Evolutionary conservation across 2,113 vertebrate species (phyloP).

Genomic region (Camelus dromedarius): DNA sequence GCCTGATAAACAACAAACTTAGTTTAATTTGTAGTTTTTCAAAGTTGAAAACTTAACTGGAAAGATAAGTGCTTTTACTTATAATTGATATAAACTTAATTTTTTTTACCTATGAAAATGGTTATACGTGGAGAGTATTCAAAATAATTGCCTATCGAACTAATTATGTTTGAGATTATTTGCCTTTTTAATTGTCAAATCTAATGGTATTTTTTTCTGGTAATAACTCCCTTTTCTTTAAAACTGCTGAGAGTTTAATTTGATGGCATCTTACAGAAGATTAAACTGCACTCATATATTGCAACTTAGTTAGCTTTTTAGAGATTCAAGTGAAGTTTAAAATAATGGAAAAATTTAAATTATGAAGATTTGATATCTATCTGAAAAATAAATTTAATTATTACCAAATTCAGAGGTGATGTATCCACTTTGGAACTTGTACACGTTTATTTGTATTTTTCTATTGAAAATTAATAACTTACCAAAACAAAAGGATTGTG

Average conservation of each 20-base stretch:
- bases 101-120: conserved; percentile 46
- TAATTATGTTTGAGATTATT: conserved; percentile 62
- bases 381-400: conserved; percentile 75
- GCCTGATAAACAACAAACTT: conserved; percentile 43
- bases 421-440: conserved; percentile 60
- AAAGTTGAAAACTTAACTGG: conserved; percentile 64
- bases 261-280: conserved; percentile 65
- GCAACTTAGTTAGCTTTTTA: conserved; percentile 71
- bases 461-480: conserved; percentile 66
- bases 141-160: conserved; percentile 42
- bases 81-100: conserved; percentile 60
- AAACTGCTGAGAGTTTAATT: conserved; percentile 68
- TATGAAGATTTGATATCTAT: conserved; percentile 63
- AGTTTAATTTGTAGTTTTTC: conserved; percentile 56
- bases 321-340: conserved; percentile 83
- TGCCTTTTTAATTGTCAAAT: conserved; percentile 63
- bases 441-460: conserved; percentile 64
- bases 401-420: conserved; percentile 68
- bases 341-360: conserved; percentile 78
- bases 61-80: conserved; percentile 63
- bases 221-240: conserved; percentile 65
- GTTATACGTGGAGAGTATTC: conserved; percentile 35
- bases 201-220: conserved; percentile 66
- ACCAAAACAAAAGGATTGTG: conserved; percentile 74
- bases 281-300: conserved; percentile 67